phyloP scores from a whole-genome alignment of 1,140 invertebrate genomes.

The Zaprionus inermis region DNA sequence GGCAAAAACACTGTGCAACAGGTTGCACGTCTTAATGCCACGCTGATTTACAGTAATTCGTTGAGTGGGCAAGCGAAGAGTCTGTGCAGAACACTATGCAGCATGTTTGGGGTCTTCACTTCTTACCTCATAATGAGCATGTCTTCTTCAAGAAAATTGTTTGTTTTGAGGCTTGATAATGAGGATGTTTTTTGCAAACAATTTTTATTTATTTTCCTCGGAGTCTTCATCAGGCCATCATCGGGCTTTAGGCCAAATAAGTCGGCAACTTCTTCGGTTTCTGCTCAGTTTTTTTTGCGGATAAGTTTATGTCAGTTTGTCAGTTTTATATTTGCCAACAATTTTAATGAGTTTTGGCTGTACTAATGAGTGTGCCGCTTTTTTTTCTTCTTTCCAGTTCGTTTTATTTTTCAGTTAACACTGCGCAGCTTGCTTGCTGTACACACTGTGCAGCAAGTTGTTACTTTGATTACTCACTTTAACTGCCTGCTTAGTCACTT shows the following conservation, averaged over 20 bases:
- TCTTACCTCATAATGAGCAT: neutral
- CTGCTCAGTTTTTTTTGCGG: neutral
- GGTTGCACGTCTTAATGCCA: conserved; percentile 1
- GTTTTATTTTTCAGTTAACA: no score
- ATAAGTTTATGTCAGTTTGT: neutral
- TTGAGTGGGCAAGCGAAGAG: neutral
- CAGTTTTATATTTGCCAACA: neutral
- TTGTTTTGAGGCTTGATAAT: neutral
- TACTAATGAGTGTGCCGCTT: neutral
- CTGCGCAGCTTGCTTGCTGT: neutral
- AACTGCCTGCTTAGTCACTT: neutral
- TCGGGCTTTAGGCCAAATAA: neutral
- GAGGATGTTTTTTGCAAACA: neutral
- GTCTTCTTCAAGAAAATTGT: neutral
- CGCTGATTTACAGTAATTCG: neutral
- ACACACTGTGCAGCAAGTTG: neutral
- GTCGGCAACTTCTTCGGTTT: neutral
- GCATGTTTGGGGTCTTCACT: neutral
- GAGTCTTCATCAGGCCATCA: neutral
- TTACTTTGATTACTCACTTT: neutral
- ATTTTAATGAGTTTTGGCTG: neutral
- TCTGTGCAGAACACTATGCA: neutral
- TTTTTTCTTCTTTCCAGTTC: no score
- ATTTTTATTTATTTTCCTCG: neutral
- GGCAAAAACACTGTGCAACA: conserved; percentile 59